Conservation (phyloP, 2,113 vertebrate species). For the Pelecanoides urinatrix region DNA sequence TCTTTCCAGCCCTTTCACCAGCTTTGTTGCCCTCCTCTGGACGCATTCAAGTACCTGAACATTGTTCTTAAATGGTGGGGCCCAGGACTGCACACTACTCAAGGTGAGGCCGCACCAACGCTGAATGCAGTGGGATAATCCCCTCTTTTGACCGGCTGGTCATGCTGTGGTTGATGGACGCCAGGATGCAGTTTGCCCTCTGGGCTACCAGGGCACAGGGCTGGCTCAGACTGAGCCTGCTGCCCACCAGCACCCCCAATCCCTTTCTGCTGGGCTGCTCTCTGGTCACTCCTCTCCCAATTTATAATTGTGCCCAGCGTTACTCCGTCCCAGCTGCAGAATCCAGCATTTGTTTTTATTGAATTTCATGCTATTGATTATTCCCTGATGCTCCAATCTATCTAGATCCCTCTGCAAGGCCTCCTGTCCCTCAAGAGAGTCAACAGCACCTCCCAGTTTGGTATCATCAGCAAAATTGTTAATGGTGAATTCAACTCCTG, state of each 20-base stretch:
- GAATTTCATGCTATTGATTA: not conserved
- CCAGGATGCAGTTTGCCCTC: not conserved
- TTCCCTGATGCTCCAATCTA: too few relatives aligned
- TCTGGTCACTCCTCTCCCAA: not conserved
- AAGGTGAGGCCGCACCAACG: fast-evolving
- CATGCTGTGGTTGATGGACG: not conserved
- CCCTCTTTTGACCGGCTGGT: not conserved
- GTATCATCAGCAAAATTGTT: too few relatives aligned
- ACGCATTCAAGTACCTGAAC: not conserved
- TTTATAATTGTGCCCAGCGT: not conserved
- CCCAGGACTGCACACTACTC: not conserved
- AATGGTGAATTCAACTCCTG: not conserved
- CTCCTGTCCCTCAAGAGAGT: not conserved
- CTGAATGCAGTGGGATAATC: not conserved
- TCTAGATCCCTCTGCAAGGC: not conserved
- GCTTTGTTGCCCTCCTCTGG: not conserved
- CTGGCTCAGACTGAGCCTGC: not conserved
- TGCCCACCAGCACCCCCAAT: not conserved
- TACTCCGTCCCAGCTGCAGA: not conserved
- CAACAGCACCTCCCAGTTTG: not conserved
- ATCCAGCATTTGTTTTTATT: not conserved
- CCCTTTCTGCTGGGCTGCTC: not conserved
- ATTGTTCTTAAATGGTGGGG: not conserved
- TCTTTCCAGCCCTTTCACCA: not conserved
- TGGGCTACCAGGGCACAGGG: not conserved